Conservation (phyloP, 2,888 invertebrate species). For the Aporophyla nigra region DNA sequence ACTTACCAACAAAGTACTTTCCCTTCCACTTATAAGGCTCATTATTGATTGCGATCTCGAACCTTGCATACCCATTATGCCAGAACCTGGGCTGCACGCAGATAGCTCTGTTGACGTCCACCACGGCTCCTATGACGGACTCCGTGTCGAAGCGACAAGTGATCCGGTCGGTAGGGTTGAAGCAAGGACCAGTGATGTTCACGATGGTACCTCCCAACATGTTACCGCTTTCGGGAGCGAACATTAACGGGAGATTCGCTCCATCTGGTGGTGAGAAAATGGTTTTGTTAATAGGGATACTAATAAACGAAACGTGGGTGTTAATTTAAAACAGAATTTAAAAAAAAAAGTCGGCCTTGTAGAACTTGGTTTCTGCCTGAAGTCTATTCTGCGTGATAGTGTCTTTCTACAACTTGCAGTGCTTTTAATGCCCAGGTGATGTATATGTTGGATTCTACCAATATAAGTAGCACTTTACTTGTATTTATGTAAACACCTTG, state of each 20-base stretch:
- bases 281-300: neutral
- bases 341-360: neutral
- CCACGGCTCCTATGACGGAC: conserved; percentile 94
- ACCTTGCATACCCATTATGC: conserved; percentile 96
- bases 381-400: neutral
- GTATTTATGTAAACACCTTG: neutral
- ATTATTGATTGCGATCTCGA: conserved; percentile 96
- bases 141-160: conserved; percentile 96
- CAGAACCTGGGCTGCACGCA: conserved; percentile 97
- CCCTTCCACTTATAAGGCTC: conserved; percentile 97
- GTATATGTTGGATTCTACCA: neutral
- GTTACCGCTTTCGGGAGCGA: conserved; percentile 98
- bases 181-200: conserved; percentile 99
- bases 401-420: neutral
- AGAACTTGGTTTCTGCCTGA: neutral
- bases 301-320: neutral
- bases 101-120: conserved; percentile 95
- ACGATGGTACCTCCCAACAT: conserved; percentile 99
- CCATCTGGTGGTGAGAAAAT: conserved; percentile 90
- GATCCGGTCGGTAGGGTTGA: conserved; percentile 94
- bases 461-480: neutral
- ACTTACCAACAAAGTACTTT: conserved; percentile 96
- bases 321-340: neutral
- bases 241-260: conserved; percentile 95
- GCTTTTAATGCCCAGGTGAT: neutral